Evolutionary conservation across 2,888 invertebrate genomes (phyloP), one percentile per base, ranked within the genome.

Genomic region (Stenurella melanura): DNA sequence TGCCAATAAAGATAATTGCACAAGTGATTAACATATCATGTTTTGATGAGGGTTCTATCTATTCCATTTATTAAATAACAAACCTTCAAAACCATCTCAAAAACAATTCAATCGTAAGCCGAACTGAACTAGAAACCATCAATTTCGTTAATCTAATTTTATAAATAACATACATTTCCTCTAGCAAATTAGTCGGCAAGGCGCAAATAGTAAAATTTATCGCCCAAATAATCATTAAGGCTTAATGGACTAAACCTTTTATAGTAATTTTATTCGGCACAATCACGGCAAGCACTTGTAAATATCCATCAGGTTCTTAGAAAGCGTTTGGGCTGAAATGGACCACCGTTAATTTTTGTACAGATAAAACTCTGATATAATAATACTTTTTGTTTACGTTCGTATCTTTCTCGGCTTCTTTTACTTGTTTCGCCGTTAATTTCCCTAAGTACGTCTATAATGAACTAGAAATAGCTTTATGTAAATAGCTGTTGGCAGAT

Each of bases 191-290:
- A 60, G 42, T 50, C 57, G 42, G 60, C 70, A 18, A 42, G 70
- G 70, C 58, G 70, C 21, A 63, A 63, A 63, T 58, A 54, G 30
- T n/a, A 63, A 61, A 72, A 72, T 63, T 61, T 61, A 72, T 72
- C 30, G 54, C 72, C 50, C 63, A 54, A 72, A 72, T 72, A 38
- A 63, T 72, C 72, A 72, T 72, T 63, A 72, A 30, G 61, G 50
- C 67, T 60, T 74, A 74, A 74, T 74, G 74, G 74, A 74, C 60
- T 61, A 66, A 68, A 68, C 57, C 74, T 67, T 61, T 74, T 74
- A 74, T 61, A 74, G 68, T 67, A 74, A 68, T 67, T 74, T 60
- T 67, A 74, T 74, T 74, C 67, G 67, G 18, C 60, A 26, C 61
- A 60, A 74, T 74, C 74, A 66, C 34, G 67, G 60, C 67, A 21